A percentile compares a stretch with the other conserved stretches of the same genome.
Conservation (phyloP, 2,797 vertebrate genomes). For the Pangasius macronema region DNA sequence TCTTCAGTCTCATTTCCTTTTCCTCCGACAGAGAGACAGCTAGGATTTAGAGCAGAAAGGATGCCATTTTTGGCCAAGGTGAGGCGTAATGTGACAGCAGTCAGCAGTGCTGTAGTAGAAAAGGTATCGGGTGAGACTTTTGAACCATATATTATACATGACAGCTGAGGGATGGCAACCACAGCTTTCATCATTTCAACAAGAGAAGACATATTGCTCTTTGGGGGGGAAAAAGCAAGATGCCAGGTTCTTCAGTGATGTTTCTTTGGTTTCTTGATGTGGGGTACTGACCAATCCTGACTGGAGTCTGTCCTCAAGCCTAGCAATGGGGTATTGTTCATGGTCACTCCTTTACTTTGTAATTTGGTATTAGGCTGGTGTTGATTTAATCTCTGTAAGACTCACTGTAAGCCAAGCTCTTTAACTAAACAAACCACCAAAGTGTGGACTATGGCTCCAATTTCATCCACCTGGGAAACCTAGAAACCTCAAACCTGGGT, state of each 20-base stretch:
- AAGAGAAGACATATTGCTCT: slow-evolving; percentile 28
- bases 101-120: slow-evolving; percentile 63
- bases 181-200: slow-evolving; percentile 51
- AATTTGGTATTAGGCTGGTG: slow-evolving; percentile 54
- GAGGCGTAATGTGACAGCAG: slow-evolving; percentile 65
- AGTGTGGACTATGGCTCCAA: slow-evolving; percentile 27
- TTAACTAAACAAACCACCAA: slow-evolving; percentile 55
- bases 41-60: slow-evolving; percentile 51
- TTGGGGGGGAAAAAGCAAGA: background rate
- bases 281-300: slow-evolving; percentile 60
- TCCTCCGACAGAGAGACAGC: slow-evolving; percentile 43
- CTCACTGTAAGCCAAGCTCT: slow-evolving; percentile 43
- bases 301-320: slow-evolving; percentile 53
- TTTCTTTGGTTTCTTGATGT: slow-evolving; percentile 20
- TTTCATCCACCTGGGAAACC: slow-evolving; percentile 60
- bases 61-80: slow-evolving; percentile 55
- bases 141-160: slow-evolving; percentile 63
- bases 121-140: slow-evolving; percentile 61
- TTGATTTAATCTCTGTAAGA: slow-evolving; percentile 49
- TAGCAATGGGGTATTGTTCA: slow-evolving; percentile 40
- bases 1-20: slow-evolving; percentile 44
- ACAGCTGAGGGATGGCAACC: slow-evolving; percentile 72
- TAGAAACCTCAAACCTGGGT: slow-evolving; percentile 17
- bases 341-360: slow-evolving; percentile 47
- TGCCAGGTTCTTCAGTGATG: slow-evolving; percentile 17